Conservation (phyloP, 2,113 vertebrate species). For the Sclerurus mexicanus region DNA sequence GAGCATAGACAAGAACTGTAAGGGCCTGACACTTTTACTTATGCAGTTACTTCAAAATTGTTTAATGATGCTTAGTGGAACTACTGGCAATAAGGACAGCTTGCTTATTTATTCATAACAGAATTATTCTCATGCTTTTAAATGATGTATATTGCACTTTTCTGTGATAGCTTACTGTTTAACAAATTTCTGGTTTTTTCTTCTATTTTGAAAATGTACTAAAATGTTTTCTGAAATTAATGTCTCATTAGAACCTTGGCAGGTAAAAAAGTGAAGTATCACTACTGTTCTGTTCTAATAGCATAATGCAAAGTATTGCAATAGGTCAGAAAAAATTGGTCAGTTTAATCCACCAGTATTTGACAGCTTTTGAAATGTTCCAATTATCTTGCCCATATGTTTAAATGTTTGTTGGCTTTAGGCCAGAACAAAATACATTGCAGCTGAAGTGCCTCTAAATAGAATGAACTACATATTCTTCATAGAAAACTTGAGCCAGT, state of each 20-base stretch:
- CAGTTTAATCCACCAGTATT: not conserved
- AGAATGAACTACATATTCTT: not conserved
- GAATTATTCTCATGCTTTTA: not conserved
- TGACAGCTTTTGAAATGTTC: slow-evolving; percentile 11
- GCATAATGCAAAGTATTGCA: not conserved
- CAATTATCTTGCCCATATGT: slow-evolving; percentile 28
- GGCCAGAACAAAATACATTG: not conserved
- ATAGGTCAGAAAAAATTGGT: not conserved
- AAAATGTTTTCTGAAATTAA: slow-evolving; percentile 23
- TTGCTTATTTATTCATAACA: slow-evolving; percentile 20
- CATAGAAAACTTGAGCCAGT: not conserved
- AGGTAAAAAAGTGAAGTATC: slow-evolving; percentile 12
- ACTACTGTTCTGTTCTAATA: not conserved
- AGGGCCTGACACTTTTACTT: not conserved
- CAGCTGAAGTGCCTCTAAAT: not conserved
- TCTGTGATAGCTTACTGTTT: not conserved
- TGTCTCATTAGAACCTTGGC: not conserved
- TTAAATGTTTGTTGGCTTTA: slow-evolving; percentile 24
- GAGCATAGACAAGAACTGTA: not conserved
- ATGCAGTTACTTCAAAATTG: not conserved
- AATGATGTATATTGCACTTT: not conserved
- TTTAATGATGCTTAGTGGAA: not conserved
- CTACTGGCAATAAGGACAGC: not conserved
- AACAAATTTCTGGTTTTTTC: not conserved
- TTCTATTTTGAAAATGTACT: not conserved